Evolutionary conservation across 2,888 invertebrate species (phyloP).

Genomic region (Sinohyriopsis cumingii): DNA sequence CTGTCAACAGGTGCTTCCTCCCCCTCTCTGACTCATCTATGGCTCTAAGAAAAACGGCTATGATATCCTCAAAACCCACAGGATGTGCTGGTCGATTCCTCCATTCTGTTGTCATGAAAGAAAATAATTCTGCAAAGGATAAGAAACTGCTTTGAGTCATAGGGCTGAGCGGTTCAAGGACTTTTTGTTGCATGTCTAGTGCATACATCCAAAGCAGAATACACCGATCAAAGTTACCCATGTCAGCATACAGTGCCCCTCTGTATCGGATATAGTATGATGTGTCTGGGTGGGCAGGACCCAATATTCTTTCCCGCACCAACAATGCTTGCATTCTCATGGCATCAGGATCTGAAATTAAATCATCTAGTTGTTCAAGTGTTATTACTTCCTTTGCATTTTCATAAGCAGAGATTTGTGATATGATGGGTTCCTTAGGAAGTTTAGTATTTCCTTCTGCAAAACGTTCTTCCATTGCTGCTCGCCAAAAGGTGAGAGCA

Average conservation of each 20-base stretch:
- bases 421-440: conserved; percentile 82
- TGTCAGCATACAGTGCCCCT: conserved; percentile 93
- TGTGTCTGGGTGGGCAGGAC: conserved; percentile 95
- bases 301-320: conserved; percentile 91
- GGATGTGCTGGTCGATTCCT: conserved; percentile 78
- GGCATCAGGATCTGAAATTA: conserved; percentile 93
- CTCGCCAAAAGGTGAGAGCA: conserved; percentile 90
- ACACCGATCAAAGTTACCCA: conserved; percentile 88
- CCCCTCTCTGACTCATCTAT: conserved; percentile 75
- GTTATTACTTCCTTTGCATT: conserved; percentile 87
- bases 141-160: conserved; percentile 95
- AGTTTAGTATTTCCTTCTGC: conserved; percentile 70
- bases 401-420: conserved; percentile 90
- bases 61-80: conserved; percentile 86
- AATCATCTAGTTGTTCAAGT: conserved; percentile 85
- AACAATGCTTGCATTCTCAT: conserved; percentile 93
- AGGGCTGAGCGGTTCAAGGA: conserved; percentile 92
- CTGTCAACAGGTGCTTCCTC: conserved; percentile 68
- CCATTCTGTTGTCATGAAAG: conserved; percentile 89
- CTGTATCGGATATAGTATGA: conserved; percentile 96
- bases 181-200: conserved; percentile 94
- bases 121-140: conserved; percentile 90
- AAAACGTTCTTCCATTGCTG: conserved; percentile 85
- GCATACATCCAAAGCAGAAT: conserved; percentile 97
- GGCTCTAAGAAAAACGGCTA: conserved; percentile 87